Base-by-base conservation (phyloP, 2,113 vertebrate species). In the Ptychochromis oligacanthus region DNA sequence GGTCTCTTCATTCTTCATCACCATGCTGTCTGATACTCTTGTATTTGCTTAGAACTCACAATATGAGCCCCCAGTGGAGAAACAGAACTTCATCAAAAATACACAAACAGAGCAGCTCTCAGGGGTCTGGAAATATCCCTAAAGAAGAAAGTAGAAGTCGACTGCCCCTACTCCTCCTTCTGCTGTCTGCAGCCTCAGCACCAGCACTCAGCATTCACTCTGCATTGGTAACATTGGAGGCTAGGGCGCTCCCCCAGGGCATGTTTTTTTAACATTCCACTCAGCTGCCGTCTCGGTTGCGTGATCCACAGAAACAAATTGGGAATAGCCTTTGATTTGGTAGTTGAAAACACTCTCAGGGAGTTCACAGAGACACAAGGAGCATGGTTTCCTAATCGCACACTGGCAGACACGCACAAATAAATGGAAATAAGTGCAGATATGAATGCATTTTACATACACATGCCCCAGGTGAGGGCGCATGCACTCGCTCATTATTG, bases 301-400 rank as follows among this genome's bases (percentile, higher is more conserved):
- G 91, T 87, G 92, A 94, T 91, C 89, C 88, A 62, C 84, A 85
- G 91, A 84, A 93, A 92, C 93, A 94, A 95, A 94, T 92, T 94
- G 93, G 91, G 93, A 95, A 92, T 93, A 89, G 91, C 88, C 90
- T 95, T 94, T 95, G 91, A 94, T 92, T 92, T 77, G 49, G 81
- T 81, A 84, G 82, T 76, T 87, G 80, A 93, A 94, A 92, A 91
- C 79, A 80, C 84, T 86, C 84, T 77, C 49, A 80, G 81, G 60
- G 89, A 91, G 82, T 86, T 91, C 65, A 85, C 59, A 88, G 38
- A 84, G 60, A 83, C 84, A 81, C 74, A 59, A 78, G 61, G 64
- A 65, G 56, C 26, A 24, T 67, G 64, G 77, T 75, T 76, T 65
- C 36, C 67, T 85, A 89, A 88, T 86, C 78, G 24, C 80, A 76